Evolutionary conservation across 2,888 invertebrate genomes (phyloP).

Genomic region (Megaustenia siamemsis): DNA sequence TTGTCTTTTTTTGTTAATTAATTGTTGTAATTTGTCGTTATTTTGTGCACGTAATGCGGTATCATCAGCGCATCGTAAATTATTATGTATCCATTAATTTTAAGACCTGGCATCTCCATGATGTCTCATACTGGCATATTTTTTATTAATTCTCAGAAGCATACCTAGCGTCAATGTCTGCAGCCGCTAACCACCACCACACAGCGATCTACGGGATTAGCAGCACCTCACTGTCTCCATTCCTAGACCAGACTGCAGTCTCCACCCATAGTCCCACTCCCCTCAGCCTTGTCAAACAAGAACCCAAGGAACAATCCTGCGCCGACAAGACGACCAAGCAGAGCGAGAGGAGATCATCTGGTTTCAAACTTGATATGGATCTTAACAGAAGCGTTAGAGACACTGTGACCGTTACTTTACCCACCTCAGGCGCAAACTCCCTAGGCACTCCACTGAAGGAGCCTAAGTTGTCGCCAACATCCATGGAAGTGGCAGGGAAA

Average conservation of each 20-base stretch:
- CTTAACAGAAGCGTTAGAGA: background rate
- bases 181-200: slow-evolving; percentile 45
- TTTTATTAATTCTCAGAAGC: slow-evolving; percentile 37
- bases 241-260: slow-evolving; percentile 27
- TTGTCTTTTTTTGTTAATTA: background rate
- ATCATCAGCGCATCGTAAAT: too few relatives aligned
- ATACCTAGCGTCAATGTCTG: slow-evolving; percentile 17
- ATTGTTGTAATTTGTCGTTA: background rate
- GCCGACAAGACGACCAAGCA: slow-evolving; percentile 39
- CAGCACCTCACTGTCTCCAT: background rate
- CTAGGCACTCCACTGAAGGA: slow-evolving; percentile 16
- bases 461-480: slow-evolving; percentile 33
- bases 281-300: slow-evolving; percentile 51
- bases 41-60: background rate
- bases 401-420: background rate
- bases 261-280: slow-evolving; percentile 29
- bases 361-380: slow-evolving; percentile 44
- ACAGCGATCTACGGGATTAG: slow-evolving; percentile 40
- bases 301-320: slow-evolving; percentile 42
- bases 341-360: slow-evolving; percentile 9
- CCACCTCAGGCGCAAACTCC: background rate
- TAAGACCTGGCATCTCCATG: too few relatives aligned
- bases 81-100: too few relatives aligned
- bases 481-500: background rate
- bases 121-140: too few relatives aligned